phyloP scores from a whole-genome alignment of 1,140 invertebrate genomes.

The Vollenhovia emeryi region DNA sequence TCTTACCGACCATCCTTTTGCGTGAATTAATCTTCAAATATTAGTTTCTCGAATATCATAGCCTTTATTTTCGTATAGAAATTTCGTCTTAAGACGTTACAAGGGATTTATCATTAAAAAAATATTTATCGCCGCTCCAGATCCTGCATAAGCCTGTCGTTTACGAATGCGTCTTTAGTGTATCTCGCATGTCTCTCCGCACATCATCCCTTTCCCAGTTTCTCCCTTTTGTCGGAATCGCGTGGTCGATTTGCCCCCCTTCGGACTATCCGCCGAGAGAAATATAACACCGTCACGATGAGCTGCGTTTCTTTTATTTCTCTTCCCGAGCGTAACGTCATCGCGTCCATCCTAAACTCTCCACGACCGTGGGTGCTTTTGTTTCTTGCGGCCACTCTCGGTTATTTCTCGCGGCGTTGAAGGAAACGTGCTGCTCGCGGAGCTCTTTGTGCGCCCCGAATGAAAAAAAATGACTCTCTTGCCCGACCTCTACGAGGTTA shows the following conservation, averaged over 20 bases:
- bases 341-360: neutral
- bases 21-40: no score
- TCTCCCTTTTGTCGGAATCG: constrained; percentile 19
- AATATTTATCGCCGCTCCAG: no score
- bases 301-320: constrained; percentile 50
- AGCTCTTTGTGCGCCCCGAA: neutral
- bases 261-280: constrained; percentile 45
- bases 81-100: no score
- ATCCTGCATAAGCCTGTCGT: no score
- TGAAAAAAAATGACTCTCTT: constrained; percentile 9
- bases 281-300: constrained; percentile 52
- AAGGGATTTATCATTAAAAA: no score
- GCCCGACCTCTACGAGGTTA: neutral
- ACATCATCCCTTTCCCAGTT: neutral
- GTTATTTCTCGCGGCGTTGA: neutral
- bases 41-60: no score
- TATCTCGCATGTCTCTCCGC: neutral
- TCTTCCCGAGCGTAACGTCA: constrained; percentile 1
- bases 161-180: neutral
- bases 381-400: neutral
- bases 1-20: no score
- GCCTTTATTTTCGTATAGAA: no score
- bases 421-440: no score
- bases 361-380: neutral
- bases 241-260: constrained; percentile 29